Evolutionary conservation across 1,140 invertebrate species (phyloP).

Genomic region (Halesus radiatus): DNA sequence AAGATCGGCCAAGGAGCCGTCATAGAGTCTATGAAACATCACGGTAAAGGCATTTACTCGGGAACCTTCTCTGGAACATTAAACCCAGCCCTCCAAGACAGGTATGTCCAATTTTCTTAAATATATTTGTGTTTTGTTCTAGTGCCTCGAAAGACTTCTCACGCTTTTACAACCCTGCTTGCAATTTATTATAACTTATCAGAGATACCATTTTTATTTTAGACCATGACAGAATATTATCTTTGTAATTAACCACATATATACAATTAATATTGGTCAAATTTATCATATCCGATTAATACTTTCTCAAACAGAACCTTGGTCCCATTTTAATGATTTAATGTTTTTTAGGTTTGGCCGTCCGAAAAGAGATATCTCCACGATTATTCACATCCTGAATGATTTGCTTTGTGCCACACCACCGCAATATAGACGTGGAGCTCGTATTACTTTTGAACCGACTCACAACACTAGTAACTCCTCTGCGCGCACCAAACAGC

Average conservation of each 20-base stretch:
- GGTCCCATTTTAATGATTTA: not conserved
- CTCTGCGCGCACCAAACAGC: constrained; percentile 53
- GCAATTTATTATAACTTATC: no score
- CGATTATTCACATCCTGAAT: constrained; percentile 95
- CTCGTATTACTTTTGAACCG: constrained; percentile 66
- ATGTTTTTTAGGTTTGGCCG: constrained; percentile 76
- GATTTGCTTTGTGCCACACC: constrained; percentile 92
- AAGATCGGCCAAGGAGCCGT: constrained; percentile 83
- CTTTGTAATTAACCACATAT: no score
- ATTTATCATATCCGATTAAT: no score
- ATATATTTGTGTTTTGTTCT: no score
- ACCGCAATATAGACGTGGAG: constrained; percentile 66
- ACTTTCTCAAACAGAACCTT: no score
- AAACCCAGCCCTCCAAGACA: constrained; percentile 94
- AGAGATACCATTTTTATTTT: no score
- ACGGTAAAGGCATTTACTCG: constrained; percentile 91
- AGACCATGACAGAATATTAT: no score
- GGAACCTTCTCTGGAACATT: constrained; percentile 89
- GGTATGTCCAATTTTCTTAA: constrained; percentile 59
- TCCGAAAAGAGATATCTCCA: constrained; percentile 92
- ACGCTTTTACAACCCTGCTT: no score
- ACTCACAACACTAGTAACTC: constrained; percentile 55
- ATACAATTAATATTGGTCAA: no score
- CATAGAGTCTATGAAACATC: constrained; percentile 93
- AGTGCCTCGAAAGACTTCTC: no score